Percentiles rank a stretch among this genome's conserved stretches.
phyloP scores from a whole-genome alignment of 1,140 invertebrate species.

The Helicoverpa zea region DNA sequence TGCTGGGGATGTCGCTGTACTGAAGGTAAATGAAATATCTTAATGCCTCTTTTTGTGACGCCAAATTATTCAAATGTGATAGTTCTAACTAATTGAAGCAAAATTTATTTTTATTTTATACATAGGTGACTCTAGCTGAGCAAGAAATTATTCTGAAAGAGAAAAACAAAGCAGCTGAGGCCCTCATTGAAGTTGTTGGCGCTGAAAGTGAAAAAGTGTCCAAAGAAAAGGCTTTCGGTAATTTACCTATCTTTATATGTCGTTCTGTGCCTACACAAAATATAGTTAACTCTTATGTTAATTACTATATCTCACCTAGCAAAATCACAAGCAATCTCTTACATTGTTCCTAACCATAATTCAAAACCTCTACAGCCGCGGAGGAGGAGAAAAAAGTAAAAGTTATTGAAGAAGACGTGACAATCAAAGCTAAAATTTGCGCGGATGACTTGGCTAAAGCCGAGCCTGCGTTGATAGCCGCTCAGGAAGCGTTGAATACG shows the following conservation, averaged over 20 bases:
- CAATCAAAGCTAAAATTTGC: conserved; percentile 94
- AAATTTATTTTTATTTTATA: conserved; percentile 58
- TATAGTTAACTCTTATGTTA: neutral
- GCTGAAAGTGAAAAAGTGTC: conserved; percentile 96
- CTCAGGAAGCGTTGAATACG: conserved; percentile 96
- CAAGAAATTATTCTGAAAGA: conserved; percentile 96
- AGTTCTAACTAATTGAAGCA: no score
- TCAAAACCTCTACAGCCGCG: conserved; percentile 81
- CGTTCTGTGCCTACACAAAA: no score
- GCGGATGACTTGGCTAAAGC: conserved; percentile 96
- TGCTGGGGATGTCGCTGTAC: conserved; percentile 91
- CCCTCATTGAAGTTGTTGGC: conserved; percentile 95
- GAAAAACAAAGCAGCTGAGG: conserved; percentile 96
- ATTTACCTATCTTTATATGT: neutral
- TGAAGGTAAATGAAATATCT: conserved; percentile 76
- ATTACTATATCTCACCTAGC: neutral
- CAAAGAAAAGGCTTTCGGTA: conserved; percentile 94
- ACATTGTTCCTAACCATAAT: neutral
- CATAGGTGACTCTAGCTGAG: conserved; percentile 93
- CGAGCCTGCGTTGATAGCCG: conserved; percentile 95
- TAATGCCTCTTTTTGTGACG: neutral
- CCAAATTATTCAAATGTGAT: no score
- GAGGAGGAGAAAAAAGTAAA: conserved; percentile 97
- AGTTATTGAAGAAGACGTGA: conserved; percentile 95
- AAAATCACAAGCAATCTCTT: neutral